These are phyloP conservation scores for Chalcosyrphus nemorum DNA, from an alignment of 2,888 invertebrate genomes.

Conservation along the genomic window DNA sequence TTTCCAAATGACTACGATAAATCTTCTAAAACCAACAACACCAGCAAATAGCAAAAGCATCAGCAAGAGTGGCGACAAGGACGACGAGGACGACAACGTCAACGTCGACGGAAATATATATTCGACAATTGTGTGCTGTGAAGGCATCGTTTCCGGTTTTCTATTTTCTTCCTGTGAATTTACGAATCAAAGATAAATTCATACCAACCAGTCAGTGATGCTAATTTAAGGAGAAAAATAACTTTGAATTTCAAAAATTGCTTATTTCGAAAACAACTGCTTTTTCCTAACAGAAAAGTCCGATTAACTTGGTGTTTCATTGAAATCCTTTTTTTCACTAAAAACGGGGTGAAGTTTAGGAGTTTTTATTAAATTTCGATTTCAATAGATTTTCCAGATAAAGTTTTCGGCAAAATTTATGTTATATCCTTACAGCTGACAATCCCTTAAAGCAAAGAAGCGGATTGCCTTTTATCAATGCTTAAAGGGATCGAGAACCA, in stretches of 20 bases:
- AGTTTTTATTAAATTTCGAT: constrained; percentile 67
- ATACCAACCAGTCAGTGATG: constrained; percentile 23
- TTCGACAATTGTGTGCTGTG: constrained; percentile 59
- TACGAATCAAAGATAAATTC: constrained; percentile 11
- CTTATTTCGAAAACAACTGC: constrained; percentile 43
- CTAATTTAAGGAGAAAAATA: constrained; percentile 38
- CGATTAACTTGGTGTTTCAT: not conserved
- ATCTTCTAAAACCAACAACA: constrained; percentile 39
- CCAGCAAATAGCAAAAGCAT: not conserved
- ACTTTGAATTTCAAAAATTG: constrained; percentile 1
- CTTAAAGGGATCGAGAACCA: not conserved
- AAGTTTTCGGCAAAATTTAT: constrained; percentile 57
- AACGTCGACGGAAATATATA: constrained; percentile 51
- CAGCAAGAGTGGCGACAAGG: not conserved
- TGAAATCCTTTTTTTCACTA: not conserved
- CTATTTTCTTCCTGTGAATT: constrained; percentile 19
- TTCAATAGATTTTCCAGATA: constrained; percentile 59
- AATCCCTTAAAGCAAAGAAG: not conserved
- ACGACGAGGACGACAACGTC: constrained; percentile 6
- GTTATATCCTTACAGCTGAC: constrained; percentile 46
- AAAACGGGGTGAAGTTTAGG: not conserved
- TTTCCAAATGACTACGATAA: constrained; percentile 68
- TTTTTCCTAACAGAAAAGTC: not conserved
- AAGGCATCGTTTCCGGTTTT: constrained; percentile 41
- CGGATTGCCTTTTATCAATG: constrained; percentile 26